Percentiles rank a stretch among this genome's conserved stretches.
Conservation (phyloP, 92 coral and sea anemone species). For the Palythoa caribaeorum region DNA sequence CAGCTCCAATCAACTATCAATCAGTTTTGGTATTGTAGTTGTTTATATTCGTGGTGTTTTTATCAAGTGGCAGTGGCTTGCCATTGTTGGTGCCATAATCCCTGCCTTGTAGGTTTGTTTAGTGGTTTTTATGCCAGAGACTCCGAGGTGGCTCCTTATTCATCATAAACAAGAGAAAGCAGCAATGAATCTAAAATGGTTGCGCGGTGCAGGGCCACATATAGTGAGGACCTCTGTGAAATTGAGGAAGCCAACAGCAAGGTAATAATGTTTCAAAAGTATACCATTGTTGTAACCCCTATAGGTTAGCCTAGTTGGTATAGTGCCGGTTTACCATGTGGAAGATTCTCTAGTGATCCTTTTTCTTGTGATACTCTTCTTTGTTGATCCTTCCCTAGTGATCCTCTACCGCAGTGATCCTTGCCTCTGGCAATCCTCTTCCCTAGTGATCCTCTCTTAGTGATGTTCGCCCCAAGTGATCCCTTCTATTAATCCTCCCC, state of each 20-base stretch:
- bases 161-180: conserved; percentile 72
- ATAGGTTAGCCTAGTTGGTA: no score
- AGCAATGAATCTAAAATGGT: conserved; percentile 67
- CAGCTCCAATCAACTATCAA: conserved; percentile 73
- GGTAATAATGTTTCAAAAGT: background rate
- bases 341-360: no score
- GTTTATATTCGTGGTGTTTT: conserved; percentile 68
- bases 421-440: no score
- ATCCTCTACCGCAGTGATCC: no score
- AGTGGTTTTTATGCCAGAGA: conserved; percentile 83
- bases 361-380: no score
- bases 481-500: no score
- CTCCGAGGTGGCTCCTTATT: conserved; percentile 87
- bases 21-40: conserved; percentile 73
- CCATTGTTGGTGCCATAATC: conserved; percentile 75
- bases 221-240: conserved; percentile 76
- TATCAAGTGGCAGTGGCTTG: conserved; percentile 73
- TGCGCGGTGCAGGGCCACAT: conserved; percentile 72
- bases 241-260: conserved; percentile 73
- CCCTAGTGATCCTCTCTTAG: no score
- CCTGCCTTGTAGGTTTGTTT: conserved; percentile 65
- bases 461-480: no score
- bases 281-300: no score
- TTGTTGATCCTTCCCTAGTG: no score
- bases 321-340: no score